Evolutionary conservation across 2,113 vertebrate genomes (phyloP), one percentile per base, ranked within the genome.

Genomic region (Limnothrissa miodon): DNA sequence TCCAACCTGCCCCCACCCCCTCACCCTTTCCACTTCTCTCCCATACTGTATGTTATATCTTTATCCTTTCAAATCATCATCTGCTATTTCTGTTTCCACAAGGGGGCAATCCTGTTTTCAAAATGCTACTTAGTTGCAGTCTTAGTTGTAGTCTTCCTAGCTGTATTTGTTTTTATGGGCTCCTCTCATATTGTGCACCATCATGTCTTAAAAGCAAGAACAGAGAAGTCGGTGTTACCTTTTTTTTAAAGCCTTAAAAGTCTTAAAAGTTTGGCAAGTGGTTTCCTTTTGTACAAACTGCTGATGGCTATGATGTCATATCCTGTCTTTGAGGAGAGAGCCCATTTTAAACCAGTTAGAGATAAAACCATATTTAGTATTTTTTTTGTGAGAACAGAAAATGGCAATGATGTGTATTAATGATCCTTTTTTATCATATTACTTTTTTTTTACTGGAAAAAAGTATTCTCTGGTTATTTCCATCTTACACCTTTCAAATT

Each of bases 331-430:
- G 25, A 25, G 10, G 59, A 7, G 29, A 62, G 59, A 62, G 9
- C 7, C 8, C 59, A 29, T 62, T 29, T 62, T 62, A 25, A 62
- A 10, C 7, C 2, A 29, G 29, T 62, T 62, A 29, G n/a, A 62
- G 59, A 11, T 74, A 11, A 4, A 33, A 4, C 33, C 33, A 56
- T 56, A 23, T 56, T 56, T 53, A 21, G 17, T 21, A 19, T 19
- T 53, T 33, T 10, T 84, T 84, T 83, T 81, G 80, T 82, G 56
- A 80, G 83, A 78, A 45, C 80, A 53, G 80, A 45, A 78, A 79
- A 82, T 44, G 79, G 53, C 42, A 82, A 83, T 45, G 56, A 70
- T 45, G 44, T 82, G 44, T 1, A 66, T 11, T 80, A 19, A 44
- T 39, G 46, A 25, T 42, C 59, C n/a, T 36, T 15, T 78, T 45